Percentiles rank a stretch among this genome's conserved stretches.
phyloP scores from a whole-genome alignment of 2,888 invertebrate species.

The Agrochola lota region DNA sequence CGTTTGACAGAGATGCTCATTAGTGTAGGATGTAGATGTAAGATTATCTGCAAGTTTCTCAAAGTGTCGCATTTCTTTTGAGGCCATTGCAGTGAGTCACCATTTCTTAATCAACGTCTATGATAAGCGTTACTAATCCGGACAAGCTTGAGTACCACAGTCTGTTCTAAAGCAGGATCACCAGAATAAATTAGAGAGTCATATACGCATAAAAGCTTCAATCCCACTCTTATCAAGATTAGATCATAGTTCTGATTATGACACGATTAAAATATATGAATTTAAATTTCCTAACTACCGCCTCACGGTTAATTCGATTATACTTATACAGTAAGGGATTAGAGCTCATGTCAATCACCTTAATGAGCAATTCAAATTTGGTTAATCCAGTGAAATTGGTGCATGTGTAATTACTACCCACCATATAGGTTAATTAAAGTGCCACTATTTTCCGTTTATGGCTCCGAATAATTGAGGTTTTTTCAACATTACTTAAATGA shows the following conservation, averaged over 20 bases:
- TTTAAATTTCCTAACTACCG: constrained; percentile 62
- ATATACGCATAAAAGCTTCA: constrained; percentile 75
- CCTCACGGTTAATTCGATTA: constrained; percentile 77
- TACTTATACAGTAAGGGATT: constrained; percentile 79
- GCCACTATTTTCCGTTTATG: constrained; percentile 68
- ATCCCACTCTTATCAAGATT: constrained; percentile 76
- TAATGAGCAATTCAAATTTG: constrained; percentile 88
- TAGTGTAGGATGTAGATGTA: constrained; percentile 29
- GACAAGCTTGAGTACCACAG: constrained; percentile 32
- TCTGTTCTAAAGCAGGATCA: constrained; percentile 47
- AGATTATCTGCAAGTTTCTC: constrained; percentile 32
- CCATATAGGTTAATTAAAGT: constrained; percentile 70
- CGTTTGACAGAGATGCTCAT: constrained; percentile 44
- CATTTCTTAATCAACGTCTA: constrained; percentile 23
- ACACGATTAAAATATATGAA: constrained; percentile 71
- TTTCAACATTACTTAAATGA: constrained; percentile 58
- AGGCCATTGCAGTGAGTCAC: constrained; percentile 10
- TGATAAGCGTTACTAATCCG: constrained; percentile 48
- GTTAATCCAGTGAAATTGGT: constrained; percentile 85
- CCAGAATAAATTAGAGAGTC: constrained; percentile 76
- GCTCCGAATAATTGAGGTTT: constrained; percentile 62
- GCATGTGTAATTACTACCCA: constrained; percentile 77
- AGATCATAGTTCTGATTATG: constrained; percentile 76
- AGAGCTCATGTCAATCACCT: constrained; percentile 86
- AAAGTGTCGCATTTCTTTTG: constrained; percentile 27